A percentile compares a stretch with the other conserved stretches of the same genome.
Evolutionary conservation across 2,888 invertebrate species (phyloP).

Genomic region (Tridacna gigas): DNA sequence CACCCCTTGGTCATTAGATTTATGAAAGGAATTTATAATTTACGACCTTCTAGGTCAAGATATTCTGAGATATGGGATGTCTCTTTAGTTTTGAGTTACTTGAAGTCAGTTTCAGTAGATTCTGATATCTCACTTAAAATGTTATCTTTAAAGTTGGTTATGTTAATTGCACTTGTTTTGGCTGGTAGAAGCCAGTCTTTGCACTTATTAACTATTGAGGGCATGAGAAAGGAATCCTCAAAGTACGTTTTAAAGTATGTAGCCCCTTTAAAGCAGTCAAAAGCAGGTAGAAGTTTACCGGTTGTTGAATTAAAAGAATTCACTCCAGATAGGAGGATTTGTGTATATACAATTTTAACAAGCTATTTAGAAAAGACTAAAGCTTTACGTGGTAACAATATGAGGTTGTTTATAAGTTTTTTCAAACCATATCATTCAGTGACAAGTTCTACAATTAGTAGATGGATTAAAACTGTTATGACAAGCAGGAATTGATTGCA

Average conservation of each 20-base stretch:
- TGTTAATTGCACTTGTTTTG: conserved; percentile 15
- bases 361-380: background rate
- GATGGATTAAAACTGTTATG: conserved; percentile 19
- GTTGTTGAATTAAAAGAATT: background rate
- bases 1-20: conserved; percentile 19
- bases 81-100: conserved; percentile 17
- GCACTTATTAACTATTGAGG: background rate
- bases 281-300: background rate
- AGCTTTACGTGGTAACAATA: background rate
- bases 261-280: conserved; percentile 4
- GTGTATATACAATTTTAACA: background rate
- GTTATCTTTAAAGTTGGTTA: conserved; percentile 34
- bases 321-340: conserved; percentile 10
- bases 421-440: conserved; percentile 9
- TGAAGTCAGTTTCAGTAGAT: background rate
- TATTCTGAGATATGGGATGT: conserved; percentile 32
- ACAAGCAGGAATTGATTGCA: background rate
- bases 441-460: conserved; percentile 1
- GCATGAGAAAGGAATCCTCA: background rate
- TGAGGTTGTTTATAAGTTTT: conserved; percentile 5
- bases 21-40: conserved; percentile 30
- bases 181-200: conserved; percentile 24
- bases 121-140: conserved; percentile 14
- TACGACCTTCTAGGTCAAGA: background rate
- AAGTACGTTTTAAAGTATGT: background rate